phyloP scores from a whole-genome alignment of 2,888 invertebrate species.

The Hydraecia micacea region DNA sequence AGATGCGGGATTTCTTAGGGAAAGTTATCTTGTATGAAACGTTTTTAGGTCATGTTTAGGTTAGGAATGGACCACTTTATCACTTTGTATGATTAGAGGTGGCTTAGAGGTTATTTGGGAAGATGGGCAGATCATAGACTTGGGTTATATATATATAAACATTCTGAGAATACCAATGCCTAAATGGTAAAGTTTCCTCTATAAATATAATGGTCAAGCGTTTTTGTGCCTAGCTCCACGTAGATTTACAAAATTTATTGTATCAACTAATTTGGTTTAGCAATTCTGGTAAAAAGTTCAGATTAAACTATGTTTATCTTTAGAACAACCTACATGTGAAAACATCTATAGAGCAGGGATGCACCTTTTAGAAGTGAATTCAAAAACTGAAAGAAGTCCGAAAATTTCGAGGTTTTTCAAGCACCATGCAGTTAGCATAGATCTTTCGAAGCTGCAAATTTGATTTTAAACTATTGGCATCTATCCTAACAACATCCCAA shows the following conservation, averaged over 20 bases:
- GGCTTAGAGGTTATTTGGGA: constrained; percentile 9
- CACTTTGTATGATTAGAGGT: constrained; percentile 43
- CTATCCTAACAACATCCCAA: no score
- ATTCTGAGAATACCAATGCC: neutral
- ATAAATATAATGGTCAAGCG: no score
- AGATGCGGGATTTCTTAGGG: constrained; percentile 41
- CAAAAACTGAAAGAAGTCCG: no score
- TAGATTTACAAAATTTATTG: neutral
- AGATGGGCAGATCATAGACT: neutral
- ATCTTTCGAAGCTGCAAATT: no score
- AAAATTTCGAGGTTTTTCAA: no score
- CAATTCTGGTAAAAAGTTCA: neutral
- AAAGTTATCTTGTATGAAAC: constrained; percentile 50
- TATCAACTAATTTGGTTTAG: neutral
- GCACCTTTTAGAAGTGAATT: no score
- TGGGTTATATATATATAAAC: no score
- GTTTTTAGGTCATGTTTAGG: constrained; percentile 46
- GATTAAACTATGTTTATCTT: no score
- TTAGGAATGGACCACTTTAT: constrained; percentile 43
- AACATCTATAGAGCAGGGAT: neutral
- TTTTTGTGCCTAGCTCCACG: neutral
- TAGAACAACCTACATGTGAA: neutral
- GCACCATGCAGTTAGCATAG: no score
- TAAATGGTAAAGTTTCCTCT: neutral
- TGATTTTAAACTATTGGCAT: no score